Conservation (phyloP, 1,140 invertebrate genomes). For the Nephila pilipes region DNA sequence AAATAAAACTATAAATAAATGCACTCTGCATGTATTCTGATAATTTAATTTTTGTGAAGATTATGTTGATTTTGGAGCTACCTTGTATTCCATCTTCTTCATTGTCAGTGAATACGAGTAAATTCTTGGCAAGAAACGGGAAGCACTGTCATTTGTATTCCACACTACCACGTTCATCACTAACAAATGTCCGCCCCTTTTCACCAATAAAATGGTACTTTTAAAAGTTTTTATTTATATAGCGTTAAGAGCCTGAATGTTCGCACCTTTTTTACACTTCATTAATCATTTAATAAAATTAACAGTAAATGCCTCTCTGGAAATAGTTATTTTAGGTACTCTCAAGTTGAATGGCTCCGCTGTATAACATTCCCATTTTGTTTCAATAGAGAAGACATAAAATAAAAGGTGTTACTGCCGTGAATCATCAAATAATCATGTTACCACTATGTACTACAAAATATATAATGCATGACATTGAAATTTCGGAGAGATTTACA, state of each 20-base stretch:
- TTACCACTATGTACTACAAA: no score
- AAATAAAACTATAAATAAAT: no score
- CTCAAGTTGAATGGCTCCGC: neutral
- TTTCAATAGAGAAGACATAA: no score
- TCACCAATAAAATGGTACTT: conserved; percentile 53
- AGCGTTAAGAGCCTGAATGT: conserved; percentile 38
- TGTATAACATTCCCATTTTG: neutral
- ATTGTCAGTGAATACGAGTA: conserved; percentile 4
- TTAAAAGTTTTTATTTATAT: conserved; percentile 44
- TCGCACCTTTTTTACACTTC: conserved; percentile 66
- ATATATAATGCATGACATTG: no score
- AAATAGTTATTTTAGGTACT: neutral
- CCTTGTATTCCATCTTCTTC: conserved; percentile 60
- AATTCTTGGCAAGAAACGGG: conserved; percentile 42
- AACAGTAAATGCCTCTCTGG: neutral
- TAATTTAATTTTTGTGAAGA: neutral
- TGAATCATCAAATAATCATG: no score
- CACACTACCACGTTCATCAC: conserved; percentile 28
- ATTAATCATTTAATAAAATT: neutral
- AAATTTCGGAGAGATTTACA: no score
- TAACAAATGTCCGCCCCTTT: conserved; percentile 49
- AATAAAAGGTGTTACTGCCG: no score
- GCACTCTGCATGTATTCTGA: no score
- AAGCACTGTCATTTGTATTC: conserved; percentile 25
- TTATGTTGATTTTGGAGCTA: neutral